phyloP scores from a whole-genome alignment of 2,113 vertebrate species.

The Chloropsis cyanopogon region DNA sequence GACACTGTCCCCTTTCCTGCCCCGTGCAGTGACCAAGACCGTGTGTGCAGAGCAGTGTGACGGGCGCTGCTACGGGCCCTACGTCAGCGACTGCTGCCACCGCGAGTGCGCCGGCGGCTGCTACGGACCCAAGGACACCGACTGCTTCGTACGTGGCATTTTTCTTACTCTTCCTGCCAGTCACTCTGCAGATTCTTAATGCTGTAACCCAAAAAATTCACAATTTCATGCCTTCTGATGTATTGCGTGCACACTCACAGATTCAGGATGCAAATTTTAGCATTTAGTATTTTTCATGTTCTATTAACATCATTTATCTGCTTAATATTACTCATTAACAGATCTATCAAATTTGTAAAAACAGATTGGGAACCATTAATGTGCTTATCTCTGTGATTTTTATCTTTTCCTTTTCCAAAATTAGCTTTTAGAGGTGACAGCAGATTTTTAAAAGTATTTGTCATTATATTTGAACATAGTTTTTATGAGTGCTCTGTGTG shows the following conservation, averaged over 20 bases:
- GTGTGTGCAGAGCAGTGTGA: slow-evolving; percentile 97
- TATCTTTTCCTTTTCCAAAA: slow-evolving; percentile 61
- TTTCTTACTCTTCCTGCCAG: neutral
- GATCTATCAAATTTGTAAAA: slow-evolving; percentile 55
- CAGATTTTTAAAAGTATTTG: neutral
- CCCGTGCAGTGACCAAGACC: slow-evolving; percentile 86
- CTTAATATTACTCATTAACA: slow-evolving; percentile 35
- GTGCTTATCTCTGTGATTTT: slow-evolving; percentile 52
- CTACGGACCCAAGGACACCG: slow-evolving; percentile 92
- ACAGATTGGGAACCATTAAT: slow-evolving; percentile 33
- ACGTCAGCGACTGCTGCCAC: slow-evolving; percentile 96
- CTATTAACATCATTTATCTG: slow-evolving; percentile 27
- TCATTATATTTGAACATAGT: neutral
- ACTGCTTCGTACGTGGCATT: slow-evolving; percentile 88
- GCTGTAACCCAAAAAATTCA: neutral
- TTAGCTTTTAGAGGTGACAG: slow-evolving; percentile 2
- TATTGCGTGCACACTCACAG: neutral
- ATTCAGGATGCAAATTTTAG: neutral
- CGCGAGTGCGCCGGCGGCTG: slow-evolving; percentile 95
- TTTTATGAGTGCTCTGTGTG: neutral
- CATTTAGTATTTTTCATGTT: slow-evolving; percentile 30
- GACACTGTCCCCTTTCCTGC: neutral
- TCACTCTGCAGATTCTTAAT: neutral
- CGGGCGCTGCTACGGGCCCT: slow-evolving; percentile 92
- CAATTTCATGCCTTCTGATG: neutral